Percentiles rank a stretch among this genome's conserved stretches.
Conservation (phyloP, 2,797 vertebrate genomes). For the Furcifer pardalis region DNA sequence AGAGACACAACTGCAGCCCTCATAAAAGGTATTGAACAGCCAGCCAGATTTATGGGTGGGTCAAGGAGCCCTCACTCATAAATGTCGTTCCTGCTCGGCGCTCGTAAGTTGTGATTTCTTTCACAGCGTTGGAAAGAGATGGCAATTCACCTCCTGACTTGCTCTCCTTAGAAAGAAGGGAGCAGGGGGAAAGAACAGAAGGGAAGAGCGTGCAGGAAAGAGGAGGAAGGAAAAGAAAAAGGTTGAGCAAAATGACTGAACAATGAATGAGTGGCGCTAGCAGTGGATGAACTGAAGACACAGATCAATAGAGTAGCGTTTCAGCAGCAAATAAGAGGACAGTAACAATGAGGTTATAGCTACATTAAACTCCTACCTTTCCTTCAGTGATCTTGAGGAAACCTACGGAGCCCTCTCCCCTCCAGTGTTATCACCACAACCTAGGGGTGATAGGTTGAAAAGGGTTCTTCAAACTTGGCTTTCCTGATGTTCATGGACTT, state of each 20-base stretch:
- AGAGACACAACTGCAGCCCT: neutral
- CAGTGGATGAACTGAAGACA: neutral
- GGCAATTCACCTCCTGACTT: neutral
- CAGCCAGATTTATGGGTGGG: neutral
- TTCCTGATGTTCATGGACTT: no score
- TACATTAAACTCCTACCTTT: no score
- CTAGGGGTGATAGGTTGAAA: no score
- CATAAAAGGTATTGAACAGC: neutral
- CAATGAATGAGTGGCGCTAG: neutral
- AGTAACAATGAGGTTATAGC: no score
- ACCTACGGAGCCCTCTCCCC: no score
- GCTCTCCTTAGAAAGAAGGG: neutral
- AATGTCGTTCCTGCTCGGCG: neutral
- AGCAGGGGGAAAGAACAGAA: neutral
- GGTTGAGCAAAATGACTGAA: neutral
- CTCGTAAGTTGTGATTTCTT: neutral
- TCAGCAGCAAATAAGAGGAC: no score
- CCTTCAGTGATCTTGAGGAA: no score
- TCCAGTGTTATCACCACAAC: no score
- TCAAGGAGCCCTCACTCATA: fast-evolving
- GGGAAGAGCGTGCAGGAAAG: neutral
- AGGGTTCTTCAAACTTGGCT: no score
- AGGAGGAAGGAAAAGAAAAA: no score
- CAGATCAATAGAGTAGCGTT: neutral
- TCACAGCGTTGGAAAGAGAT: fast-evolving